A percentile compares a stretch with the other conserved stretches of the same genome.
Conservation (phyloP, 2,113 vertebrate species). For the Pomatostomus ruficeps region DNA sequence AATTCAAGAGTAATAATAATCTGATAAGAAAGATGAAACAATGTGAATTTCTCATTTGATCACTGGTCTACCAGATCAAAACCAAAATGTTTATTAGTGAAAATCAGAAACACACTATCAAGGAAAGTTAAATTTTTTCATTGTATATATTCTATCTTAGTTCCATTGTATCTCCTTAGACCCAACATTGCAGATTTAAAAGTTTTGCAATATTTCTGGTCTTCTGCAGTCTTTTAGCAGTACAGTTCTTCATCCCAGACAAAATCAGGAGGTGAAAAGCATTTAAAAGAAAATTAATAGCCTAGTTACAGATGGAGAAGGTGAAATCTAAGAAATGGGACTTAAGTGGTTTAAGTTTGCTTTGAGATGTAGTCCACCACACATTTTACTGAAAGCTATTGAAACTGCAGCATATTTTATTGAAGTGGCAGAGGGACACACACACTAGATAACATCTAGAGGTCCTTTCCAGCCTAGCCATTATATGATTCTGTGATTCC, state of each 20-base stretch:
- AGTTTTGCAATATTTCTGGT: not conserved
- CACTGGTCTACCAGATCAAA: not conserved
- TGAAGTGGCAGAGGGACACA: not conserved
- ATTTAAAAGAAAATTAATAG: not conserved
- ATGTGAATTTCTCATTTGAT: not conserved
- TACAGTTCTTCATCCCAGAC: not conserved
- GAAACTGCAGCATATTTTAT: not conserved
- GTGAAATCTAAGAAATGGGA: not conserved
- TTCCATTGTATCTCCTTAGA: not conserved
- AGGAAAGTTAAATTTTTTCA: not conserved
- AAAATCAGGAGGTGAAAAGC: not conserved
- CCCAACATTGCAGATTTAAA: not conserved
- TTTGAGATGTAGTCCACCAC: not conserved
- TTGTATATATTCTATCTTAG: not conserved
- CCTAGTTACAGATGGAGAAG: not conserved
- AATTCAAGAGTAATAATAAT: not conserved
- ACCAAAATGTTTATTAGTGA: not conserved
- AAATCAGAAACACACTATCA: not conserved
- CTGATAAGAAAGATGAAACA: not conserved
- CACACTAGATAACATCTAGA: not conserved
- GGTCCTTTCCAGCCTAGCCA: not conserved
- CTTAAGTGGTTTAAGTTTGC: not conserved
- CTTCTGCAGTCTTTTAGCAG: not conserved
- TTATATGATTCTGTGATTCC: not conserved
- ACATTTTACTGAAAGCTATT: not conserved